These are phyloP conservation scores for Alexandromys oeconomus DNA, from an alignment of 2,797 vertebrate genomes.

Conservation along the genomic window DNA sequence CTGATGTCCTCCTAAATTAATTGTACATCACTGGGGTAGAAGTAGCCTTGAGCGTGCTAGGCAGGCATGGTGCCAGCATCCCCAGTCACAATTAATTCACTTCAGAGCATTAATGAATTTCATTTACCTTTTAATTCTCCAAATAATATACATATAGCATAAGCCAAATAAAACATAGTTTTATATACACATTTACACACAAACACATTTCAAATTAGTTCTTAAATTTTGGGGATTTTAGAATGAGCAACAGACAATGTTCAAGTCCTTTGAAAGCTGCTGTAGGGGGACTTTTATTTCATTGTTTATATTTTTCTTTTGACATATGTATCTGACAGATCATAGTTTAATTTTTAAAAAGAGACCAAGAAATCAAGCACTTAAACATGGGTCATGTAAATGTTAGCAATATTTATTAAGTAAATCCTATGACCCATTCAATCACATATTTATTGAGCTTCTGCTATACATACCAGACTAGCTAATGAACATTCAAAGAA, in stretches of 20 bases:
- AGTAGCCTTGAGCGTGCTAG: background rate
- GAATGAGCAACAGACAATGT: conserved; percentile 50
- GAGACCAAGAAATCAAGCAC: conserved; percentile 27
- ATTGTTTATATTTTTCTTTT: conserved; percentile 62
- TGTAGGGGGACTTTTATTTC: background rate
- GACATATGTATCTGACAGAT: conserved; percentile 2
- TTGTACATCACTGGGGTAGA: background rate
- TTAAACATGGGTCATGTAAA: conserved; percentile 52
- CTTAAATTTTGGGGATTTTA: conserved; percentile 41
- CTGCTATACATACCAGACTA: background rate
- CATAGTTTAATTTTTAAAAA: background rate
- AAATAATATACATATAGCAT: background rate
- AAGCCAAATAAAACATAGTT: conserved; percentile 7
- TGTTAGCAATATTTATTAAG: conserved; percentile 47
- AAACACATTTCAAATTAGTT: conserved; percentile 22
- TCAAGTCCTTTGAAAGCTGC: conserved; percentile 44
- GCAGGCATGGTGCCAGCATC: background rate
- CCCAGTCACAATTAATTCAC: background rate
- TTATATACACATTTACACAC: background rate
- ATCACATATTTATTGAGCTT: conserved; percentile 23
- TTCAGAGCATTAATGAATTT: background rate
- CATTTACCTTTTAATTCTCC: conserved; percentile 33
- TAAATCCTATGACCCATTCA: background rate
- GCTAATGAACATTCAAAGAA: conserved; percentile 45
- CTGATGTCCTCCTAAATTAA: conserved; percentile 5